phyloP scores from a whole-genome alignment of 2,113 vertebrate species.

The Perca fluviatilis region DNA sequence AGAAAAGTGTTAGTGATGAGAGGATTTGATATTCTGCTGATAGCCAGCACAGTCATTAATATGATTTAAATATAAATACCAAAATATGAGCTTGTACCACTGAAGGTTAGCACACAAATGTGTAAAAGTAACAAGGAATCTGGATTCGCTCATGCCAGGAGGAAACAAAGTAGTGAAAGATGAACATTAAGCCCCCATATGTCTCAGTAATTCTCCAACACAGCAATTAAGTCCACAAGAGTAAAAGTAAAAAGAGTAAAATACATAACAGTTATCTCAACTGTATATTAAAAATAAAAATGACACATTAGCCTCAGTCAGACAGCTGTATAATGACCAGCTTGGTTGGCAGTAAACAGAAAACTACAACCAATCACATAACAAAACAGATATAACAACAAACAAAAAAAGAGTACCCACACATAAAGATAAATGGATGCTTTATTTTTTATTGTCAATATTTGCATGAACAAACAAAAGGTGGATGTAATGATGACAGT shows the following conservation, averaged over 20 bases:
- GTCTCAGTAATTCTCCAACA: too few species aligned
- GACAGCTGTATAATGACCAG: background rate
- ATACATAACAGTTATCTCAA: background rate
- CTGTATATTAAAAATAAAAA: background rate
- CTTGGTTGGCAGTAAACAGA: background rate
- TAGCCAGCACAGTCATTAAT: too few species aligned
- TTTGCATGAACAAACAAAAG: background rate
- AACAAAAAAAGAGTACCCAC: too few species aligned
- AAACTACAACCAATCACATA: background rate
- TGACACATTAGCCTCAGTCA: slow-evolving; percentile 2
- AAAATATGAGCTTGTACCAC: too few species aligned
- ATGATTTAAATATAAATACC: too few species aligned
- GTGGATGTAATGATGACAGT: too few species aligned
- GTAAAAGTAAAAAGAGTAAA: too few species aligned
- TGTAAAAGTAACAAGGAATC: background rate
- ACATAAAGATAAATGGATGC: too few species aligned
- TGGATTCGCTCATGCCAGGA: too few species aligned
- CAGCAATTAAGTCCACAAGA: too few species aligned
- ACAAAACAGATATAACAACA: background rate
- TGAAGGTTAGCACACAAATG: background rate
- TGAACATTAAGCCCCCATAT: background rate
- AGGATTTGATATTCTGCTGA: background rate
- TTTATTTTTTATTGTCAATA: too few species aligned
- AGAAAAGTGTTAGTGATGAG: background rate
- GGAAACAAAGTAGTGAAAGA: background rate